phyloP scores from a whole-genome alignment of 1,140 invertebrate species.

The Euura lappo region DNA sequence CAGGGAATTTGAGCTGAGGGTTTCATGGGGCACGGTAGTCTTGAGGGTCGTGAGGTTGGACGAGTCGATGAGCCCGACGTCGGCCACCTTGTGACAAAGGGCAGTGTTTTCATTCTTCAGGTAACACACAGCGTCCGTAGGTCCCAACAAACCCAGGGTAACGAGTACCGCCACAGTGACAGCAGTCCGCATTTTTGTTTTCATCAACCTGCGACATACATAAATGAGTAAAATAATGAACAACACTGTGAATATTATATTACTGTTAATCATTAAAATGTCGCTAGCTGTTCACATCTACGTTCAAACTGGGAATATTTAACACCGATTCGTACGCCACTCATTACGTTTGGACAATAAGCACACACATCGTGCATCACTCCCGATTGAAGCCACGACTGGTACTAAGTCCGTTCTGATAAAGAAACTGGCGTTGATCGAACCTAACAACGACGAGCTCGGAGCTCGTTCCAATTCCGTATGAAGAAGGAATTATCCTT shows the following conservation, averaged over 20 bases:
- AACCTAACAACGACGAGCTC: too few relatives aligned
- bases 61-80: slow-evolving; percentile 41
- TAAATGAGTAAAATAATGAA: not conserved
- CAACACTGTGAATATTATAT: too few relatives aligned
- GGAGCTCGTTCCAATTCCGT: too few relatives aligned
- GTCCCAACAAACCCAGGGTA: slow-evolving; percentile 20
- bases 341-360: not conserved
- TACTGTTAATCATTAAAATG: too few relatives aligned
- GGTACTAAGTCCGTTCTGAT: not conserved
- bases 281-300: too few relatives aligned
- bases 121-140: slow-evolving; percentile 34
- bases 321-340: too few relatives aligned
- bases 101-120: slow-evolving; percentile 33
- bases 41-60: slow-evolving; percentile 38
- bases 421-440: too few relatives aligned
- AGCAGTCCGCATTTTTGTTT: slow-evolving; percentile 11
- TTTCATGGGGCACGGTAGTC: slow-evolving; percentile 14
- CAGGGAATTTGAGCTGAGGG: slow-evolving; percentile 33
- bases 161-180: slow-evolving; percentile 39
- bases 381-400: not conserved
- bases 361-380: not conserved
- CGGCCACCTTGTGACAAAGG: slow-evolving; percentile 45
- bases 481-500: too few relatives aligned
- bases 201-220: slow-evolving; percentile 11
- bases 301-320: too few relatives aligned